phyloP scores from a whole-genome alignment of 1,140 invertebrate species.

The honey bee (Apis mellifera) region DNA sequence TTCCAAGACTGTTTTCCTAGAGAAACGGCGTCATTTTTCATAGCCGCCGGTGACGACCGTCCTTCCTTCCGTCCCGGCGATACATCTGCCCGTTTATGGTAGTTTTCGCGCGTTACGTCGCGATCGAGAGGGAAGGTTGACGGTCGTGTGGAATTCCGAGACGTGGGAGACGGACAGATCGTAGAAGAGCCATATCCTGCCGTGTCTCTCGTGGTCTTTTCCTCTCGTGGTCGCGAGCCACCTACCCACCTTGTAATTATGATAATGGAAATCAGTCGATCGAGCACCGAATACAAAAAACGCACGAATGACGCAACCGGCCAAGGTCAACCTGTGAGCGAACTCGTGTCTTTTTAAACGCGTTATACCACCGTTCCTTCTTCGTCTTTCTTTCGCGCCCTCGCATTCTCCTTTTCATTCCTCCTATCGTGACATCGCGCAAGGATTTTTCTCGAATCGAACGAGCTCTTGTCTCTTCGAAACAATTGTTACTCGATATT shows the following conservation, averaged over 20 bases:
- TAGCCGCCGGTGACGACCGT: constrained; percentile 7
- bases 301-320: constrained; percentile 29
- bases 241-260: constrained; percentile 49
- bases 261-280: constrained; percentile 34
- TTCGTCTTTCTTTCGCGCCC: not conserved
- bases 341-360: constrained; percentile 3
- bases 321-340: constrained; percentile 25
- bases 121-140: constrained; percentile 30
- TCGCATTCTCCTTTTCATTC: not conserved
- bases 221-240: not conserved
- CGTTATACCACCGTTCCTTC: not conserved
- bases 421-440: not conserved
- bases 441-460: not conserved
- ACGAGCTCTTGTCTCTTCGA: not conserved
- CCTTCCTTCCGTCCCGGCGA: constrained; percentile 9
- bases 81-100: constrained; percentile 43
- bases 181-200: not conserved
- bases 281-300: constrained; percentile 41
- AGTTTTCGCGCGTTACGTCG: constrained; percentile 17
- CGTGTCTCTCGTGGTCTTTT: constrained; percentile 1
- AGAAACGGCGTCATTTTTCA: not conserved
- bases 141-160: not conserved
- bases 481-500: not conserved
- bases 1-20: not conserved
- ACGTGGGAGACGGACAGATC: constrained; percentile 11